Evolutionary conservation across 2,888 invertebrate genomes (phyloP).

Genomic region (Mellilla xanthometata): DNA sequence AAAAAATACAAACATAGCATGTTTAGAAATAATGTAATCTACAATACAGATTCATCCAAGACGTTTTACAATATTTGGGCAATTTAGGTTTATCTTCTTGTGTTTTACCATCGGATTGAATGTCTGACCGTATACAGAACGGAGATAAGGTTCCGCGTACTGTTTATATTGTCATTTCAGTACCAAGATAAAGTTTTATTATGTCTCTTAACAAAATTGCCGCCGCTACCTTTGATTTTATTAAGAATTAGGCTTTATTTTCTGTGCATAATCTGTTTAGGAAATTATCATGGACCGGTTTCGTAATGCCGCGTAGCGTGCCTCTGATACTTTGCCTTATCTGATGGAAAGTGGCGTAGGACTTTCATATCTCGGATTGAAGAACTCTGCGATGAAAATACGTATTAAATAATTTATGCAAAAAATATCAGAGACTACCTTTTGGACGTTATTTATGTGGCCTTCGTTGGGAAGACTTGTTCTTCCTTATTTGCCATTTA

Average conservation of each 20-base stretch:
- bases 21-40: too few relatives aligned
- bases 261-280: slow-evolving; percentile 25
- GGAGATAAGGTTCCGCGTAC: slow-evolving; percentile 13
- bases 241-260: slow-evolving; percentile 44
- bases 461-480: too few relatives aligned
- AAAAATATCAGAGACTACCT: too few relatives aligned
- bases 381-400: not conserved
- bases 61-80: too few relatives aligned
- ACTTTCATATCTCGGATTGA: slow-evolving; percentile 14
- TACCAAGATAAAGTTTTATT: slow-evolving; percentile 65
- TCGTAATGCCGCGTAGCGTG: slow-evolving; percentile 18
- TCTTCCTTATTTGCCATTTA: too few relatives aligned
- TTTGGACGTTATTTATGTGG: too few relatives aligned
- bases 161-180: slow-evolving; percentile 34
- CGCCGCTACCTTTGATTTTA: slow-evolving; percentile 47
- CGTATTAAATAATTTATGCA: too few relatives aligned
- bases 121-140: slow-evolving; percentile 4
- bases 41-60: too few relatives aligned
- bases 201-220: slow-evolving; percentile 47
- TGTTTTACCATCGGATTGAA: slow-evolving; percentile 2
- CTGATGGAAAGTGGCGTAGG: slow-evolving; percentile 13
- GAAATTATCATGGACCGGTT: slow-evolving; percentile 26
- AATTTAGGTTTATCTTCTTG: not conserved
- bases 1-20: too few relatives aligned
- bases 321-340: too few relatives aligned